Percentiles rank a stretch among this genome's conserved stretches.
phyloP scores from a whole-genome alignment of 2,113 vertebrate genomes.

The Tragelaphus imberbis region DNA sequence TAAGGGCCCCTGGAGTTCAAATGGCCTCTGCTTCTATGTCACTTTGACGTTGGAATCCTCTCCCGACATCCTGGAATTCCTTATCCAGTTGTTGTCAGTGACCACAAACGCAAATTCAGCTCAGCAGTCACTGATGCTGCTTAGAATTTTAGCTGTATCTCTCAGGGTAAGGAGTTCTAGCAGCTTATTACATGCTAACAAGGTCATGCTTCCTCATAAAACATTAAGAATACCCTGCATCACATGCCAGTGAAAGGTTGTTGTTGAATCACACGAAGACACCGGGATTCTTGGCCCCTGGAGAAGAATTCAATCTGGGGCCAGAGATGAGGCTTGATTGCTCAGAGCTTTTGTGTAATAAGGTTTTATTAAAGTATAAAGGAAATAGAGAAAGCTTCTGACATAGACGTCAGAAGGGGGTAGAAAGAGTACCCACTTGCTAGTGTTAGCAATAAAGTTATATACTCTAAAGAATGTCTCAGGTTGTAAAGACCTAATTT shows the following conservation, averaged over 20 bases:
- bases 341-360: too few relatives aligned
- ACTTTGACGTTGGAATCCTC: not conserved
- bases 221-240: not conserved
- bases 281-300: too few relatives aligned
- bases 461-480: too few relatives aligned
- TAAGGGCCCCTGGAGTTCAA: not conserved
- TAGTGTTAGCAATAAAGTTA: too few relatives aligned
- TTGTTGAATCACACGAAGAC: too few relatives aligned
- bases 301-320: too few relatives aligned
- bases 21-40: not conserved
- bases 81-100: not conserved
- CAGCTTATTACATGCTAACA: not conserved
- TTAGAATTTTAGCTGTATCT: not conserved
- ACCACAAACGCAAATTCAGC: not conserved
- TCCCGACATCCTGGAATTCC: not conserved
- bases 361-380: too few relatives aligned
- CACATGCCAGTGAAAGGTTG: not conserved
- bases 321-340: too few relatives aligned
- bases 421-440: too few relatives aligned
- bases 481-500: too few relatives aligned
- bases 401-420: too few relatives aligned
- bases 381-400: too few relatives aligned
- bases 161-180: not conserved
- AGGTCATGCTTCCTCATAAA: not conserved
- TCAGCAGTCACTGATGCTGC: not conserved